Base-by-base conservation (phyloP, 2,888 invertebrate species). In the Aethes cnicana region DNA sequence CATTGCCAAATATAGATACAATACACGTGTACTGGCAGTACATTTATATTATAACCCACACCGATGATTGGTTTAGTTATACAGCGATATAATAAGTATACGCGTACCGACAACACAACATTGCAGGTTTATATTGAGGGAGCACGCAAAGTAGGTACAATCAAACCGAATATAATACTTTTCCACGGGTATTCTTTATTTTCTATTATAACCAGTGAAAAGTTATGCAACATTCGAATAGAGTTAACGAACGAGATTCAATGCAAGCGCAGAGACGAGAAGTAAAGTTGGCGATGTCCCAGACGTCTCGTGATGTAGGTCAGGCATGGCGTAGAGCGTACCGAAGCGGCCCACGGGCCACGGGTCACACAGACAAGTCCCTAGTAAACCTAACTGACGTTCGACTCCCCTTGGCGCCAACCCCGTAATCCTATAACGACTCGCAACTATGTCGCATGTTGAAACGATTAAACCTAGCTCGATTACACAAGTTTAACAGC, bases 271-370 rank as follows among this genome's bases (percentile, higher is more conserved):
- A 18, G 36, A 44, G 32, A 23, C 36, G 30, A 36, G 14, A 43
- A 35, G 43, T 69, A 63, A 57, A 77, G 69, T 83, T 86, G 84
- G 85, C 84, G 69, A 67, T 68, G 73, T 72, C 78, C 83, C 85
- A 82, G 82, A 70, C 73, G 68, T 67, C 64, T 67, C 68, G 72
- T 72, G 73, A 86, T 83, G 70, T 86, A 85, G 87, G 86, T 87
- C 87, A 86, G 81, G 77, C 74, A 74, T 78, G 70, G 76, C 69
- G 79, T 33, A 53, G 44, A 39, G 75, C 68, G 80, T 72, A 72
- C 74, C 72, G 68, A 61, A 74, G 80, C 74, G 67, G 68, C 58
- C 49, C 49, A 53, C 46, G 25, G 23, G 52, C 54, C 57, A 55
- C 17, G 9, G 16, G 25, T 12, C 41, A 28, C 21, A 23, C 28